A percentile compares a stretch with the other conserved stretches of the same genome.
phyloP scores from a whole-genome alignment of 2,888 invertebrate species.

The Folsomia candida region DNA sequence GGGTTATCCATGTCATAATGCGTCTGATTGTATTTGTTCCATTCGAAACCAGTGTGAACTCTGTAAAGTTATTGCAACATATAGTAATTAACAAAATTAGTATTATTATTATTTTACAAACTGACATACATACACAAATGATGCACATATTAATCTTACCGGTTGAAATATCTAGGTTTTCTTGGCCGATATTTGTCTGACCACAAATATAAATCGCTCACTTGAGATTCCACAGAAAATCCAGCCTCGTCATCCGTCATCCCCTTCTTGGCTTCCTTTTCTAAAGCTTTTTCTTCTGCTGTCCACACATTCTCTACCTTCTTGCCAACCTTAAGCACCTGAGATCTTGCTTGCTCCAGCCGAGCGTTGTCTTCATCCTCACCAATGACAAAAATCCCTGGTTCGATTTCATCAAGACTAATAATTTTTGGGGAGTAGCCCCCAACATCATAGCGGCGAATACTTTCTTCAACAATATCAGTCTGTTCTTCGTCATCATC shows the following conservation, averaged over 20 bases:
- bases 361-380: slow-evolving; percentile 76
- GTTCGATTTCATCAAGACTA: slow-evolving; percentile 64
- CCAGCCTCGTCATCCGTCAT: slow-evolving; percentile 83
- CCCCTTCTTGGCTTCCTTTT: slow-evolving; percentile 77
- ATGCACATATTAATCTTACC: slow-evolving; percentile 54
- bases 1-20: slow-evolving; percentile 99
- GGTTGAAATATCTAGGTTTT: slow-evolving; percentile 96
- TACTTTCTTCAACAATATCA: slow-evolving; percentile 60
- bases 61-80: slow-evolving; percentile 57
- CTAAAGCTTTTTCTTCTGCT: slow-evolving; percentile 67
- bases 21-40: slow-evolving; percentile 99
- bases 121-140: background rate
- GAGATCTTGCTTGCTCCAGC: slow-evolving; percentile 52
- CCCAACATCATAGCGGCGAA: slow-evolving; percentile 72
- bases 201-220: slow-evolving; percentile 72
- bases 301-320: slow-evolving; percentile 57
- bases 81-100: background rate
- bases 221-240: slow-evolving; percentile 88
- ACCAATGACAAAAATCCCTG: slow-evolving; percentile 72
- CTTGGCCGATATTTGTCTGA: slow-evolving; percentile 97
- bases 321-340: slow-evolving; percentile 45
- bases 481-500: slow-evolving; percentile 56
- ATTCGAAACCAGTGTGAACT: slow-evolving; percentile 96
- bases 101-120: background rate
- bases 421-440: slow-evolving; percentile 79